phyloP scores from a whole-genome alignment of 2,888 invertebrate genomes.

The Parnassius glacialis region DNA sequence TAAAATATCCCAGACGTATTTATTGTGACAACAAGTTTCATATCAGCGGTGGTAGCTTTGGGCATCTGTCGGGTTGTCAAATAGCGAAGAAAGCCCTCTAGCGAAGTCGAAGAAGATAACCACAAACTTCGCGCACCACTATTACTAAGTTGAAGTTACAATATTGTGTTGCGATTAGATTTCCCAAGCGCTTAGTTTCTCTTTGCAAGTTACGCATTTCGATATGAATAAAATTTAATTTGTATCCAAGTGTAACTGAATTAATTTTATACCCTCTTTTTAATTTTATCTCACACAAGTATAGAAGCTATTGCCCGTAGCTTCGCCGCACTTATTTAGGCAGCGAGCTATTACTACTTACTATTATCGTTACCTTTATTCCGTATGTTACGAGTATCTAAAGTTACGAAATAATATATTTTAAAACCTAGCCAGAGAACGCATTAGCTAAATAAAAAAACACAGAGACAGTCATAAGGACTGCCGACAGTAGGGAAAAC shows the following conservation, averaged over 20 bases:
- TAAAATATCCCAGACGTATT: not conserved
- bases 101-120: conserved; percentile 19
- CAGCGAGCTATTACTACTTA: too few species aligned
- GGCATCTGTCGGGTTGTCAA: conserved; percentile 23
- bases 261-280: too few species aligned
- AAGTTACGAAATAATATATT: too few species aligned
- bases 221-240: conserved; percentile 1
- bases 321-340: too few species aligned
- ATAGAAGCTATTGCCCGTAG: too few species aligned
- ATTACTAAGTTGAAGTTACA: conserved; percentile 14
- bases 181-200: conserved; percentile 8
- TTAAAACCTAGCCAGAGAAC: too few species aligned
- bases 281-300: too few species aligned
- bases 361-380: too few species aligned
- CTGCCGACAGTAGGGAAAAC: too few species aligned
- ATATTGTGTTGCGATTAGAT: conserved; percentile 12
- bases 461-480: too few species aligned
- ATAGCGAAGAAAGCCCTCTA: conserved; percentile 7
- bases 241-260: not conserved
- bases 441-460: too few species aligned
- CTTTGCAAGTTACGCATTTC: conserved; percentile 3
- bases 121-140: conserved; percentile 14
- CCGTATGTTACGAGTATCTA: too few species aligned
- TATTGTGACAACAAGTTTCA: conserved; percentile 17
- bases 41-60: conserved; percentile 10